Conservation (phyloP, 1,140 invertebrate genomes). For the Apis laboriosa region DNA sequence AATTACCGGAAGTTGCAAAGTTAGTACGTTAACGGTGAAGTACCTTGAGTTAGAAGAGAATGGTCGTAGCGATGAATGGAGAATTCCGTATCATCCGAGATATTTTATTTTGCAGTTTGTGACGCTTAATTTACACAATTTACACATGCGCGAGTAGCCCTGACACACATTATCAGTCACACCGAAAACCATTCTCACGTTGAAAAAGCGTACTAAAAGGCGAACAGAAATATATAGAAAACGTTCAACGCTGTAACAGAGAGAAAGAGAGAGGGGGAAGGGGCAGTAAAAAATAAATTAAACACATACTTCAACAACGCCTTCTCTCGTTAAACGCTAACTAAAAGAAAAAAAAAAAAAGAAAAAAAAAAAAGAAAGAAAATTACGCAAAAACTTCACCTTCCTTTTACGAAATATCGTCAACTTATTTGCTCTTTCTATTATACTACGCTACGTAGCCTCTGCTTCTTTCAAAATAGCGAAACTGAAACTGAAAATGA, state of each 20-base stretch:
- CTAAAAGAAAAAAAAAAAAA: not conserved
- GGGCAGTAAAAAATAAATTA: slow-evolving; percentile 39
- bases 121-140: slow-evolving; percentile 67
- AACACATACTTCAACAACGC: slow-evolving; percentile 15
- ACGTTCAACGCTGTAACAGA: slow-evolving; percentile 39
- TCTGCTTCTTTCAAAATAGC: slow-evolving; percentile 16
- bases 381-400: slow-evolving; percentile 36
- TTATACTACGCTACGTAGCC: slow-evolving; percentile 32
- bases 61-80: slow-evolving; percentile 58
- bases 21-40: slow-evolving; percentile 55
- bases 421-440: slow-evolving; percentile 29
- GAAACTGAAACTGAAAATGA: slow-evolving; percentile 21
- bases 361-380: not conserved
- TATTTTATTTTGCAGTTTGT: slow-evolving; percentile 48
- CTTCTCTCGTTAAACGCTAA: slow-evolving; percentile 12
- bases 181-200: slow-evolving; percentile 63
- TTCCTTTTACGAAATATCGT: slow-evolving; percentile 14
- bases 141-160: slow-evolving; percentile 75
- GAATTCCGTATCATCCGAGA: slow-evolving; percentile 63
- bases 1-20: slow-evolving; percentile 56
- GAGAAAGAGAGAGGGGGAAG: slow-evolving; percentile 21
- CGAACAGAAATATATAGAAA: slow-evolving; percentile 25
- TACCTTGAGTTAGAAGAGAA: slow-evolving; percentile 65
- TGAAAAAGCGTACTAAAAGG: slow-evolving; percentile 59
- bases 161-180: slow-evolving; percentile 62